Base-by-base conservation (phyloP, 2,797 vertebrate species). In the Aeoliscus strigatus region DNA sequence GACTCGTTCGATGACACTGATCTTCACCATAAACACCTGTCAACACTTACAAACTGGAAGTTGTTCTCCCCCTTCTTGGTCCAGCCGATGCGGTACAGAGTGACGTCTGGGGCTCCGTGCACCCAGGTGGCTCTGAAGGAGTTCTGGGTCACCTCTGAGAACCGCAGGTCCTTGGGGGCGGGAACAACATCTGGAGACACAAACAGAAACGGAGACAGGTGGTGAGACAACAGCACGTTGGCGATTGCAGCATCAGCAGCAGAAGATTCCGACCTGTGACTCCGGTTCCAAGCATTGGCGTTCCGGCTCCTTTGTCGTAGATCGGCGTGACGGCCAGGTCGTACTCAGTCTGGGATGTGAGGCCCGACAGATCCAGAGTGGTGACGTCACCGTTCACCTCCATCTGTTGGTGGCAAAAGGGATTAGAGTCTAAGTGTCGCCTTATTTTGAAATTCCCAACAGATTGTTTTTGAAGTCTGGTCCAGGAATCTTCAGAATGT, bases 111-210 rank as follows among this genome's bases (percentile, higher is more conserved):
- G 38, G 93, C 95, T 11, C 92, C 93, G 9, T 97, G 93, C 15
- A 95, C 89, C 96, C 96, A 99, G 0, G 89, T 89, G 28, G 79
- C 90, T 66, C 88, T 85, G 83, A 99, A 97, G n/a, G 91, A 93
- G 21, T 85, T 89, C 0, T 88, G 84, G 9, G 87, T 91, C 44
- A 94, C 82, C 3, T 94, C 91, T 0, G 93, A 93, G 65, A 93
- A 89, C 54, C 30, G 81, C 41, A 99, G 84, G 82, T 93, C 90
- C 60, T 84, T 84, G 2, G 96, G 95, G 5, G 94, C 87, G 27
- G 96, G 96, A 60, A 98, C 95, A 3, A 88, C 86, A 50, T 89
- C 96, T 99, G 51, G 54, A 38, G 21, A 52, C 4, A 28, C 5
- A 16, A 6, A 59, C 5, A 42, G 15, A 27, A 11, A 56, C 5